Base-by-base conservation (phyloP, 2,797 vertebrate genomes). In the Monodelphis domestica region DNA sequence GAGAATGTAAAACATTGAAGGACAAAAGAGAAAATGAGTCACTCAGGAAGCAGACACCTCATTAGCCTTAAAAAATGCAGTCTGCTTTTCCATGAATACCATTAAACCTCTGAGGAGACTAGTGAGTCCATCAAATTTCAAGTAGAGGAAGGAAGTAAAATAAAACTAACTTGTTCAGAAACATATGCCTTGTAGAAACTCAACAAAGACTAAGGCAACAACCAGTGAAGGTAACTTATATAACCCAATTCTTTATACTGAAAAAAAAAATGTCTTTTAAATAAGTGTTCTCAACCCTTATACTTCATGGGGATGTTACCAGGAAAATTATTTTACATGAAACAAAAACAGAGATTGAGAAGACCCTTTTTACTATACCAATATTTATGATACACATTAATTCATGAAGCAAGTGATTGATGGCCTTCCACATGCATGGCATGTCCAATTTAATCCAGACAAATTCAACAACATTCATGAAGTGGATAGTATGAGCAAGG, bases 21-120 rank as follows among this genome's bases (percentile, higher is more conserved):
- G 92, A 96, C 87, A 93, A 97, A 96, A 96, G 88, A 97, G 96
- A 97, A 97, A 96, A 96, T 93, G 95, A 97, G 95, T 96, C 96
- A 97, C 95, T 95, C 91, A 95, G 45, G 87, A 96, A 96, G 70
- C 91, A 97, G 96, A 97, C 96, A 97, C 53, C 91, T 97, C 95
- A 97, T 97, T 96, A 95, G 91, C 91, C 96, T 96, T 95, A 95
- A 96, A 97, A 96, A 97, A 97, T 95, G 94, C 94, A 95, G 89
- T 87, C 95, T 95, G 70, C 53, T 95, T 97, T 97, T 95, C 95
- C 91, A 97, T 97, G 97, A 97, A 97, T 97, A 96, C 94, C 91
- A 97, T 97, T 97, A 97, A 95, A 94, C 57, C 50, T 53, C 84
- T 59, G 89, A 93, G 84, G 95, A 94, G 70, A 95, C 94, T 93